Percentiles rank a stretch among this genome's conserved stretches.
Evolutionary conservation across 2,113 vertebrate genomes (phyloP).

Genomic region (Phalacrocorax brasilianus): DNA sequence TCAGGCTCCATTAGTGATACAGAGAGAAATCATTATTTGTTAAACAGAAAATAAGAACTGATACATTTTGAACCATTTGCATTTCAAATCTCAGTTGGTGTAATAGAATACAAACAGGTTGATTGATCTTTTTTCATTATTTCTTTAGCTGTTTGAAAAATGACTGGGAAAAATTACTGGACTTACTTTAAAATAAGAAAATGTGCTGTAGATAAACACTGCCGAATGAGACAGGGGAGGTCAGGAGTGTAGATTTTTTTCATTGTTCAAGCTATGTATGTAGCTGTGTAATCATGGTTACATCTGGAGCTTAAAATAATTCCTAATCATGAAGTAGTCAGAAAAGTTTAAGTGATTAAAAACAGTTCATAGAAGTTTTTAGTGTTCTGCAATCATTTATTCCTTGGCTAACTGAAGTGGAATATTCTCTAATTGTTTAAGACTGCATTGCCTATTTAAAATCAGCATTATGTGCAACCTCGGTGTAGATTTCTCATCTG

Average conservation of each 20-base stretch:
- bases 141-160: neutral
- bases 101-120: neutral
- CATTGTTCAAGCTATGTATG: neutral
- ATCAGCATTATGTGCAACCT: neutral
- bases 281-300: neutral
- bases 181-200: neutral
- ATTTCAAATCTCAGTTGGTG: neutral
- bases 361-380: neutral
- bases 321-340: neutral
- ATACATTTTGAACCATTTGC: neutral
- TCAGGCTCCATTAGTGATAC: constrained; percentile 47
- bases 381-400: neutral
- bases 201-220: neutral
- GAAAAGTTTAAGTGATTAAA: neutral
- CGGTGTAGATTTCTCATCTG: neutral
- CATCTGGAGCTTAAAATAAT: neutral
- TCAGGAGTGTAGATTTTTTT: neutral
- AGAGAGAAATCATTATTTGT: constrained; percentile 53
- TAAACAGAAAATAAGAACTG: constrained; percentile 30
- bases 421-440: neutral
- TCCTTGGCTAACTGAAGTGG: neutral
- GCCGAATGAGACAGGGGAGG: neutral
- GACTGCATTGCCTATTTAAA: neutral
- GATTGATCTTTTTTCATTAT: neutral
- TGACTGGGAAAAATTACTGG: neutral